Conservation (phyloP, 2,113 vertebrate genomes). For the Salvelinus sp. region DNA sequence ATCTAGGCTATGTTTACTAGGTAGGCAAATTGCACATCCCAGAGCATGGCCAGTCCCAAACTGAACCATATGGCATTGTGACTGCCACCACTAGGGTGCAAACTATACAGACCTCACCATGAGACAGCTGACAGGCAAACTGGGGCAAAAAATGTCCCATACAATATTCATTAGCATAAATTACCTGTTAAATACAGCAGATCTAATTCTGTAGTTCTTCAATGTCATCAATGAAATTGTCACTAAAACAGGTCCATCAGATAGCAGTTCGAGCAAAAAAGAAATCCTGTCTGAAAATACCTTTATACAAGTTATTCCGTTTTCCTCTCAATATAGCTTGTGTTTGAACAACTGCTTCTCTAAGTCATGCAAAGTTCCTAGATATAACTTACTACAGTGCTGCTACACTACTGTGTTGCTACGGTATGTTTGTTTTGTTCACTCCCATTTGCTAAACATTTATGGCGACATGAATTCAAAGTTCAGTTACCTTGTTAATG, state of each 20-base stretch:
- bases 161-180: no score
- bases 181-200: no score
- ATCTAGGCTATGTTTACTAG: no score
- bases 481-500: constrained; percentile 87
- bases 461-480: background rate
- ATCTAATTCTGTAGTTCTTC: no score
- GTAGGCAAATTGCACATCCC: no score
- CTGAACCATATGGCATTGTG: no score
- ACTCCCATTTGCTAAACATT: background rate
- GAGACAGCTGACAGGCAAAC: no score
- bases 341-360: background rate
- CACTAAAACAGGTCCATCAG: background rate
- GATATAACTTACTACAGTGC: background rate
- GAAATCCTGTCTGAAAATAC: background rate
- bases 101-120: no score
- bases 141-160: no score
- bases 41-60: no score
- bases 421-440: background rate
- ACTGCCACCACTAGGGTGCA: no score
- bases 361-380: background rate
- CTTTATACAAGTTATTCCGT: background rate
- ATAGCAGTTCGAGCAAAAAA: background rate
- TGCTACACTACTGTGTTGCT: background rate
- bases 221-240: no score
- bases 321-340: background rate